Conservation (phyloP, 2,113 vertebrate genomes). For the Limnothrissa miodon region DNA sequence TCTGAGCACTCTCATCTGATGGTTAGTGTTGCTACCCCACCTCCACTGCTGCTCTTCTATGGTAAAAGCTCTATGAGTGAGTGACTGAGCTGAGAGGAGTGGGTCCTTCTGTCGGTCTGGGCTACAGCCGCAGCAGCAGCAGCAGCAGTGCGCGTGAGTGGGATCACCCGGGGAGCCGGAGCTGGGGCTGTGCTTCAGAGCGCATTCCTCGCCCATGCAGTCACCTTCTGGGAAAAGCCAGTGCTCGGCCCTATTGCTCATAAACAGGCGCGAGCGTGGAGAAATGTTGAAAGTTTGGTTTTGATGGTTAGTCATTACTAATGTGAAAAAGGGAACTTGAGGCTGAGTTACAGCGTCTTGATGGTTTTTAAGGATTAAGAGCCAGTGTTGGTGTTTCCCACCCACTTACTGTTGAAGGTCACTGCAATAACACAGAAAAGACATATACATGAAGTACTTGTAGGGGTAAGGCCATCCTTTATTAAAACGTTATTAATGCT, state of each 20-base stretch:
- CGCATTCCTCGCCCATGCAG: not conserved
- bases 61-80: not conserved
- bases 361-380: not conserved
- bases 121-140: not conserved
- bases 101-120: not conserved
- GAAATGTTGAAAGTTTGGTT: not conserved
- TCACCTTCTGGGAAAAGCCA: conserved; percentile 3
- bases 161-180: not conserved
- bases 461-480: not conserved
- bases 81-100: not conserved
- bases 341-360: not conserved
- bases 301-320: not conserved
- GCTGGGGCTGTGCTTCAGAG: not conserved
- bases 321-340: not conserved
- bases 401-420: not conserved
- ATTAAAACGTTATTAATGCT: not conserved
- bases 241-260: not conserved
- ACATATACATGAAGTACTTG: not conserved
- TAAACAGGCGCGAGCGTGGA: not conserved
- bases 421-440: not conserved
- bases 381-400: not conserved
- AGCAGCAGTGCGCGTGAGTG: not conserved
- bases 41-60: too few species aligned
- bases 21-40: too few species aligned
- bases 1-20: too few species aligned